Evolutionary conservation across 2,888 invertebrate genomes (phyloP).

Genomic region (Euzophera pinguis): DNA sequence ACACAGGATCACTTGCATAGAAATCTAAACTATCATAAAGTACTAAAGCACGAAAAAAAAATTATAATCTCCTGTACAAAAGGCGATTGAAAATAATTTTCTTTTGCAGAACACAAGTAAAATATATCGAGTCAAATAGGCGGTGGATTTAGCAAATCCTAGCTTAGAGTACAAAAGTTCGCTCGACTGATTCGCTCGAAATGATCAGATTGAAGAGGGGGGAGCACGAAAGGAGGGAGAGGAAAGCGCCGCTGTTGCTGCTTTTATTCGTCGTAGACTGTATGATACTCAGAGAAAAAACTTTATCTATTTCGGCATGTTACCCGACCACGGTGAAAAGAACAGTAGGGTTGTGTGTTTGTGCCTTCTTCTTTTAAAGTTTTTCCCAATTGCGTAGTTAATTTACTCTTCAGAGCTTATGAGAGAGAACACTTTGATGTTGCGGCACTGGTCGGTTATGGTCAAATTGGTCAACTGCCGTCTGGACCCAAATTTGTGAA

Average conservation of each 20-base stretch:
- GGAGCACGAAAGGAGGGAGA: constrained; percentile 36
- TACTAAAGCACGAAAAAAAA: too few species aligned
- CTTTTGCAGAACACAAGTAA: constrained; percentile 18
- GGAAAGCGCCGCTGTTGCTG: constrained; percentile 17
- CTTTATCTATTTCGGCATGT: not conserved
- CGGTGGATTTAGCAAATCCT: constrained; percentile 44
- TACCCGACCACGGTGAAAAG: too few species aligned
- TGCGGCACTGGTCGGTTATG: too few species aligned
- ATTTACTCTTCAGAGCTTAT: too few species aligned
- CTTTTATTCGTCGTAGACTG: not conserved
- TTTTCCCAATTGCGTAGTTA: too few species aligned
- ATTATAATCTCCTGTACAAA: not conserved
- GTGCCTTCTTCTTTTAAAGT: too few species aligned
- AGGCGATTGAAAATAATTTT: not conserved
- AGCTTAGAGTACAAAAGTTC: constrained; percentile 51
- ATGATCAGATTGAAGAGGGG: constrained; percentile 42
- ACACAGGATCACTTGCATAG: too few species aligned
- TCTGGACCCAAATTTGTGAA: too few species aligned
- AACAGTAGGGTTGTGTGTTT: too few species aligned
- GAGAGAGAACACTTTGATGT: too few species aligned
- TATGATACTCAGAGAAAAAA: not conserved
- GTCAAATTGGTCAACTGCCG: too few species aligned
- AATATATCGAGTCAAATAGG: constrained; percentile 5
- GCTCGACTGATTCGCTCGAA: constrained; percentile 46
- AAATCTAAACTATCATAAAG: too few species aligned